phyloP scores from a whole-genome alignment of 2,797 vertebrate species.

The Chelon auratus region DNA sequence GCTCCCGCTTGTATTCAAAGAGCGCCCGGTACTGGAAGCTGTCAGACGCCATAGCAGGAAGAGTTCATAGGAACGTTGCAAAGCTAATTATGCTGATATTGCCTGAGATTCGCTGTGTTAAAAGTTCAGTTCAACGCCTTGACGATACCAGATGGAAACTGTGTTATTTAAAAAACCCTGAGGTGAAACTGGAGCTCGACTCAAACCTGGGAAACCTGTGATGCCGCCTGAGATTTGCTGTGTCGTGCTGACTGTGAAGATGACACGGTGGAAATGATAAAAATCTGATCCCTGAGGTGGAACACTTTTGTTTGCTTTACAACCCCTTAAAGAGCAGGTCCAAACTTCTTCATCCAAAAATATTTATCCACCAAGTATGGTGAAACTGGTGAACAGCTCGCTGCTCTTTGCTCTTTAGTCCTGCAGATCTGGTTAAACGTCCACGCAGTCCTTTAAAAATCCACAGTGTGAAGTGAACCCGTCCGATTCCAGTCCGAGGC shows the following conservation, averaged over 20 bases:
- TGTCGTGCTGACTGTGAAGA: conserved; percentile 16
- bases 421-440: conserved; percentile 16
- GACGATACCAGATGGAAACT: conserved; percentile 23
- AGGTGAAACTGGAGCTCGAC: conserved; percentile 27
- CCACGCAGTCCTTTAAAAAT: conserved; percentile 11
- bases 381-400: background rate
- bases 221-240: conserved; percentile 47
- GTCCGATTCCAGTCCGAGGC: conserved; percentile 39
- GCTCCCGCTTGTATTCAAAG: conserved; percentile 86
- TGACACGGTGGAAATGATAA: conserved; percentile 28
- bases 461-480: conserved; percentile 10
- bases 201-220: conserved; percentile 25
- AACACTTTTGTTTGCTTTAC: conserved; percentile 24
- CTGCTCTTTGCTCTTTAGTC: conserved; percentile 2
- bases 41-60: conserved; percentile 79
- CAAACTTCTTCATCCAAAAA: conserved; percentile 16
- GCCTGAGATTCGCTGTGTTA: conserved; percentile 50
- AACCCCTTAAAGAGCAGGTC: conserved; percentile 4
- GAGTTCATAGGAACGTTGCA: conserved; percentile 43
- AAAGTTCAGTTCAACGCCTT: background rate
- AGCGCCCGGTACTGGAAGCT: conserved; percentile 87
- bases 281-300: conserved; percentile 57
- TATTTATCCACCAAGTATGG: conserved; percentile 2
- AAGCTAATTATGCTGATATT: background rate
- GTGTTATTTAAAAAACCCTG: conserved; percentile 38